Percentiles rank a stretch among this genome's conserved stretches.
These are phyloP conservation scores for Plemyria rubiginata DNA, from an alignment of 2,888 invertebrate genomes.

Conservation along the genomic window DNA sequence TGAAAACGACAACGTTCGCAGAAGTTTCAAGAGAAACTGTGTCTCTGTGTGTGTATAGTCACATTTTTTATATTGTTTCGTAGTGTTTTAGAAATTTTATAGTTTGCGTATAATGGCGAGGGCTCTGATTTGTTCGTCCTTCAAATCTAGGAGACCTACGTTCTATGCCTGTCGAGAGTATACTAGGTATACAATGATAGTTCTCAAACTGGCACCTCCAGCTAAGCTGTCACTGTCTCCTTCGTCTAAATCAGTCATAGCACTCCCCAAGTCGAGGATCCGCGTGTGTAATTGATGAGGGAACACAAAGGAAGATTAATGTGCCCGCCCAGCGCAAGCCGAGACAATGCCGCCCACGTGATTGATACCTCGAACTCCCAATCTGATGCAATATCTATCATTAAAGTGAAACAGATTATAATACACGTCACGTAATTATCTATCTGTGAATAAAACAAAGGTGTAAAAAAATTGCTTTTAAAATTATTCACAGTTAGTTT, in stretches of 20 bases:
- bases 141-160: background rate
- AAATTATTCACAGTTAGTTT: too few relatives aligned
- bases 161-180: too few relatives aligned
- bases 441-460: background rate
- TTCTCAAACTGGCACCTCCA: background rate
- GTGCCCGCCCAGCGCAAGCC: conserved; percentile 49
- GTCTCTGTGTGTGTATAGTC: too few relatives aligned
- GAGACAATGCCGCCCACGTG: conserved; percentile 53
- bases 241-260: conserved; percentile 13
- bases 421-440: background rate
- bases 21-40: too few relatives aligned
- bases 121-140: too few relatives aligned
- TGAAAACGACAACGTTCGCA: too few relatives aligned
- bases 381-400: conserved; percentile 22
- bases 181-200: background rate
- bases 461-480: background rate
- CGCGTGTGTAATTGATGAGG: conserved; percentile 54
- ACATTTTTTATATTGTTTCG: too few relatives aligned
- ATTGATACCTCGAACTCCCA: conserved; percentile 47
- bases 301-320: conserved; percentile 58
- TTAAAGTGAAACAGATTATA: conserved; percentile 8
- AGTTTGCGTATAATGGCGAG: too few relatives aligned
- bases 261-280: conserved; percentile 9
- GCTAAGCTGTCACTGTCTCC: background rate
- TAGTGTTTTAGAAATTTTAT: too few relatives aligned